Percentiles rank a stretch among this genome's conserved stretches.
Conservation (phyloP, 2,797 vertebrate genomes). For the Oreochromis mossambicus region DNA sequence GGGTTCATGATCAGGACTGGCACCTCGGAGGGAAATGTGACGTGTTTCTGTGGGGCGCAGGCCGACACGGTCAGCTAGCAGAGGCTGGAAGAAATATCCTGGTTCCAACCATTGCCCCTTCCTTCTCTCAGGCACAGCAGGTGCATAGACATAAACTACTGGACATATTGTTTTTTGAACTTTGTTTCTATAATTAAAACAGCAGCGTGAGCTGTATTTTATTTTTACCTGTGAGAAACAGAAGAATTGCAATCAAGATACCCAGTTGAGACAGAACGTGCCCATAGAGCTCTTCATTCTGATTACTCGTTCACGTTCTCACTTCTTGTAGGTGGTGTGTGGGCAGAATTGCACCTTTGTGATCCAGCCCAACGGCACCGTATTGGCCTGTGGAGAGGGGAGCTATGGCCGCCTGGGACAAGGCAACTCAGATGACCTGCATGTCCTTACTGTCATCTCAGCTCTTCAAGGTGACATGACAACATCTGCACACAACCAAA, state of each 20-base stretch:
- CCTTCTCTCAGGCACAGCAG: constrained; percentile 97
- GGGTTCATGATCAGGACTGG: constrained; percentile 84
- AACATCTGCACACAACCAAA: not conserved
- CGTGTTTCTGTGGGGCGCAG: constrained; percentile 92
- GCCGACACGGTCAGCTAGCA: constrained; percentile 92
- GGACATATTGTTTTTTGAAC: fast-evolving
- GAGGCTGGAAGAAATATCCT: constrained; percentile 95
- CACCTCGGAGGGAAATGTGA: constrained; percentile 97
- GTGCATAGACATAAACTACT: constrained; percentile 51
- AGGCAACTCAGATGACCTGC: constrained; percentile 94
- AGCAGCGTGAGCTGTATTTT: not conserved
- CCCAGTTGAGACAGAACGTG: not conserved
- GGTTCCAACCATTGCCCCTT: constrained; percentile 86
- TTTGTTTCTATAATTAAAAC: not conserved
- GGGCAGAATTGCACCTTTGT: constrained; percentile 96
- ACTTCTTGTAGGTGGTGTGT: constrained; percentile 81
- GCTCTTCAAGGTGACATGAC: constrained; percentile 86
- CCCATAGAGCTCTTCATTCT: not conserved
- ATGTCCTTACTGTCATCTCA: constrained; percentile 93
- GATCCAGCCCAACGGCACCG: constrained; percentile 92
- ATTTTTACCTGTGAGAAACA: not conserved
- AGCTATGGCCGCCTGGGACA: constrained; percentile 94
- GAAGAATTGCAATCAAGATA: not conserved
- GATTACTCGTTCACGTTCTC: not conserved
- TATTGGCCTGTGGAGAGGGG: constrained; percentile 94